phyloP scores from a whole-genome alignment of 37 sponge, comb jelly and placozoan genomes.

The Eunapius fragilis region DNA sequence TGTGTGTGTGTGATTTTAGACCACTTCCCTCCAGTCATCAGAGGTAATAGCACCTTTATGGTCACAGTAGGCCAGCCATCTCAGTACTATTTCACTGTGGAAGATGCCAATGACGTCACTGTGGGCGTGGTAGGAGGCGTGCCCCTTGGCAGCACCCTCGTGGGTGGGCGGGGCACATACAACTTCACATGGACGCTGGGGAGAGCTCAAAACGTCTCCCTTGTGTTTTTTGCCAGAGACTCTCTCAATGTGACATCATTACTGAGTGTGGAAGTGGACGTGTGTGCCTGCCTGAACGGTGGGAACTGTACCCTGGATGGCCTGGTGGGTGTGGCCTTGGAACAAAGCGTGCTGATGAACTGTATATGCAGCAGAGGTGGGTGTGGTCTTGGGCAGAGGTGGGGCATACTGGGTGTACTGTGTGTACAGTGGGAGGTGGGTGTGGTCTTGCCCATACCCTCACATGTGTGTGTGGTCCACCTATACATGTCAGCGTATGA shows the following conservation, averaged over 20 bases:
- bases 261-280: conserved; percentile 22
- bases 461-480: not conserved
- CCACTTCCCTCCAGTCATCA: conserved; percentile 61
- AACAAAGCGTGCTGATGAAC: conserved; percentile 17
- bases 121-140: conserved; percentile 3
- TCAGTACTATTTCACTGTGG: conserved; percentile 40
- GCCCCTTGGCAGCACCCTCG: not conserved
- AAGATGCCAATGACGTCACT: conserved; percentile 8
- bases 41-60: conserved; percentile 18
- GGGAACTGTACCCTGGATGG: conserved; percentile 66
- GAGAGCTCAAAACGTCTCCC: not conserved
- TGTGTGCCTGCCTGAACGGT: conserved; percentile 61
- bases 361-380: conserved; percentile 51
- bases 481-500: conserved; percentile 34
- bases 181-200: conserved; percentile 39
- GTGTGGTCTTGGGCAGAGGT: too few relatives aligned
- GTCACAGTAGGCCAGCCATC: conserved; percentile 26
- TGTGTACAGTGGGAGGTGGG: too few relatives aligned
- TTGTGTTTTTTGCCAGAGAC: conserved; percentile 45
- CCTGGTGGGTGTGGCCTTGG: conserved; percentile 5
- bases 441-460: too few relatives aligned
- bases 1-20: conserved; percentile 6
- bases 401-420: too few relatives aligned
- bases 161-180: not conserved
- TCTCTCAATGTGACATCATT: not conserved